These are phyloP conservation scores for Neomonachus schauinslandi DNA, from an alignment of 2,113 vertebrate genomes.

Conservation along the genomic window DNA sequence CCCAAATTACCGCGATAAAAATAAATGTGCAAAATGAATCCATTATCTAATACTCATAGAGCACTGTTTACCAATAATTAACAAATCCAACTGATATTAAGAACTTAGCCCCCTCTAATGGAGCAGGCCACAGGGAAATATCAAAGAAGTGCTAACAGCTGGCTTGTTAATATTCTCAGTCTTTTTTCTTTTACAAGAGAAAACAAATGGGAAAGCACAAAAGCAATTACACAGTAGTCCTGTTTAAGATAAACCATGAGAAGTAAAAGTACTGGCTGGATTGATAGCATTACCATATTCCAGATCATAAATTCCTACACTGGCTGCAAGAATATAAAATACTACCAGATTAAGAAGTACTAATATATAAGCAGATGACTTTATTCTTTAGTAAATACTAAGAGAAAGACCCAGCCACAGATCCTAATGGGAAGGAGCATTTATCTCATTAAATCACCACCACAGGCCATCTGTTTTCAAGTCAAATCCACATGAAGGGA, in stretches of 20 bases:
- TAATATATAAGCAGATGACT: neutral
- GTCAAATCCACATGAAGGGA: neutral
- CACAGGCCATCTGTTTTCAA: neutral
- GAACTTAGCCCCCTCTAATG: constrained; percentile 64
- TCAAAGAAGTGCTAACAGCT: constrained; percentile 79
- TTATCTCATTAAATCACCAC: constrained; percentile 50
- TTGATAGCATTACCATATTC: neutral
- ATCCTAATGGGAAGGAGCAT: constrained; percentile 5
- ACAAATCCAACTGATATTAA: constrained; percentile 74
- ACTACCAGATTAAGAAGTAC: neutral
- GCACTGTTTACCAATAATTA: constrained; percentile 78
- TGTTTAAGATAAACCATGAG: constrained; percentile 3
- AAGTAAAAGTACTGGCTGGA: neutral
- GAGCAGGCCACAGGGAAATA: constrained; percentile 78
- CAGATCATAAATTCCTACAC: constrained; percentile 30
- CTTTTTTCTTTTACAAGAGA: constrained; percentile 63
- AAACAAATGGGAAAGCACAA: constrained; percentile 72
- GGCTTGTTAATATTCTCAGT: constrained; percentile 75
- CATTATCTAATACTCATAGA: constrained; percentile 52
- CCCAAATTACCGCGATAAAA: constrained; percentile 53
- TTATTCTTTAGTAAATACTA: constrained; percentile 40
- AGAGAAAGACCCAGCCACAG: neutral
- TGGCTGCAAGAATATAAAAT: neutral
- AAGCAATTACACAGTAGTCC: constrained; percentile 23
- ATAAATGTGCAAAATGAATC: constrained; percentile 52